Percentiles rank a stretch among this genome's conserved stretches.
Conservation (phyloP, 2,797 vertebrate genomes). For the Myripristis jacobus region DNA sequence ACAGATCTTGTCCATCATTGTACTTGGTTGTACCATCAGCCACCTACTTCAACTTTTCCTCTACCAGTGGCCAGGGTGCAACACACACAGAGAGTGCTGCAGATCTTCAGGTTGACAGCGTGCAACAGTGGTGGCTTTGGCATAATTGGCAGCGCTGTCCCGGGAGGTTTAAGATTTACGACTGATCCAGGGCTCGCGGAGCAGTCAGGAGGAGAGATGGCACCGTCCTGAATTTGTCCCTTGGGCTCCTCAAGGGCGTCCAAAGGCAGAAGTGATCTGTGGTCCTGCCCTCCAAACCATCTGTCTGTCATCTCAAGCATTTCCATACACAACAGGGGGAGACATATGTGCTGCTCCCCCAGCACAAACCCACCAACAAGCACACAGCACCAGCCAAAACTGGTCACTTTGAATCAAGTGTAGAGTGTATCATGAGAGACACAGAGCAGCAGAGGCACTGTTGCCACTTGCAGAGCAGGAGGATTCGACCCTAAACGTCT, state of each 20-base stretch:
- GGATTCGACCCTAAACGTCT: slow-evolving; percentile 2
- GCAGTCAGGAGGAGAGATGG: slow-evolving; percentile 37
- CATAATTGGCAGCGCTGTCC: slow-evolving; percentile 37
- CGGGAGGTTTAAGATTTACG: slow-evolving; percentile 38
- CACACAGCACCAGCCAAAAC: too few relatives aligned
- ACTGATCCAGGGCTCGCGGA: slow-evolving; percentile 38
- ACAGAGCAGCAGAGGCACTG: background rate
- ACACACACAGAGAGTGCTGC: background rate
- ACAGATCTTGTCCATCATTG: too few relatives aligned
- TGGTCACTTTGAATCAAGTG: too few relatives aligned
- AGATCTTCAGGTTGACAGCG: slow-evolving; percentile 9
- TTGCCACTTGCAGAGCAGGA: background rate
- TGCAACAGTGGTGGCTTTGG: slow-evolving; percentile 21
- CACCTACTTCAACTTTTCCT: background rate
- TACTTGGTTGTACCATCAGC: background rate
- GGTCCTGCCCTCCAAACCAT: slow-evolving; percentile 8
- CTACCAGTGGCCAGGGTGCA: background rate
- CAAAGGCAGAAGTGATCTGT: slow-evolving; percentile 22
- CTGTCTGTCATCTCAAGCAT: slow-evolving; percentile 10
- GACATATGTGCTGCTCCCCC: background rate
- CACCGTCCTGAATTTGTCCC: slow-evolving; percentile 44
- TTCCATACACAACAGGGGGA: slow-evolving; percentile 2
- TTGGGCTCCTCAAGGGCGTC: slow-evolving; percentile 29
- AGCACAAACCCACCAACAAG: too few relatives aligned
- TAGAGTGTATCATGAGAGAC: too few relatives aligned